Percentiles rank a stretch among this genome's conserved stretches.
Conservation (phyloP, 2,888 invertebrate genomes). For the Actias luna region DNA sequence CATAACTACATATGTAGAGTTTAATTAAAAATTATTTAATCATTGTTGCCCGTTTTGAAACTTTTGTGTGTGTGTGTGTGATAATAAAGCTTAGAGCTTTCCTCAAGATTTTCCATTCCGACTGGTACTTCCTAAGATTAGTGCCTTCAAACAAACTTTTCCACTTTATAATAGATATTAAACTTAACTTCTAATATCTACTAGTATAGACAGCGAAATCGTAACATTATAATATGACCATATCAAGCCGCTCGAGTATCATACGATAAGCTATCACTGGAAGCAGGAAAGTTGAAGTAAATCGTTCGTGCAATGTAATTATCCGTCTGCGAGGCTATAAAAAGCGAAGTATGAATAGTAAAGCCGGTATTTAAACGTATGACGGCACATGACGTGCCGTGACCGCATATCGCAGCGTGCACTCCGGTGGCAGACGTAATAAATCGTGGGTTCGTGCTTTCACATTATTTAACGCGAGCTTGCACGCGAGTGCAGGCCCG, state of each 20-base stretch:
- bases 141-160: no score
- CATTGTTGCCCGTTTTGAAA: no score
- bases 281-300: background rate
- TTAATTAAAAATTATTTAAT: no score
- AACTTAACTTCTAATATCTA: background rate
- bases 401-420: slow-evolving; percentile 32
- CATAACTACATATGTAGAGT: no score
- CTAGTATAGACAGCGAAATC: background rate
- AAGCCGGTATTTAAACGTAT: slow-evolving; percentile 32
- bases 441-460: slow-evolving; percentile 49
- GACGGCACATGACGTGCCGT: slow-evolving; percentile 38
- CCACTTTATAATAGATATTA: no score
- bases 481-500: slow-evolving; percentile 28
- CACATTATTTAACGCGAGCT: slow-evolving; percentile 52
- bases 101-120: no score
- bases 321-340: slow-evolving; percentile 31
- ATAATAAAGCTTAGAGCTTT: no score
- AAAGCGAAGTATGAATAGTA: slow-evolving; percentile 34
- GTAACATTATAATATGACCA: background rate
- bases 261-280: background rate
- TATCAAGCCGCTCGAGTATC: background rate
- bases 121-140: no score
- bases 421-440: slow-evolving; percentile 23
- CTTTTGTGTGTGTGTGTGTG: no score
- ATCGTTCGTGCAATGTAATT: background rate